Evolutionary conservation across 2,113 vertebrate species (phyloP).

Genomic region (Barnardius zonarius): DNA sequence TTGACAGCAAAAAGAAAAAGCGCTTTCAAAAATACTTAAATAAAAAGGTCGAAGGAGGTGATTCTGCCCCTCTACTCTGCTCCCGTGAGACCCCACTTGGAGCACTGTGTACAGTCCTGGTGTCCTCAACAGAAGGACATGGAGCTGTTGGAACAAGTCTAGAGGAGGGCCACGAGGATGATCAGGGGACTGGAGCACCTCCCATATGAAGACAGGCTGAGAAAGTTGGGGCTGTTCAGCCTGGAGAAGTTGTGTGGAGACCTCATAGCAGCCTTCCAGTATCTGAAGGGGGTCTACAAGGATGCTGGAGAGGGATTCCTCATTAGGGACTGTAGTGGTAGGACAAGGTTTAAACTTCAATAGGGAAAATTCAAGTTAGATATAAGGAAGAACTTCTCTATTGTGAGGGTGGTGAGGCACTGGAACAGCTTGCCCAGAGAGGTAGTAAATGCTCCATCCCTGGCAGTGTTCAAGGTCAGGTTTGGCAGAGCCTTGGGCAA

Average conservation of each 20-base stretch:
- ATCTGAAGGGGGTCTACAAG: not conserved
- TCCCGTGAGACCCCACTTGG: not conserved
- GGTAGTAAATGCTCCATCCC: not conserved
- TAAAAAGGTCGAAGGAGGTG: not conserved
- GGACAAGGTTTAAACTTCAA: not conserved
- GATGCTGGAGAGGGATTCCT: not conserved
- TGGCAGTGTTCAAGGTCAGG: not conserved
- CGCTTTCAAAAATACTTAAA: not conserved
- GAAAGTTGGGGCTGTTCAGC: not conserved
- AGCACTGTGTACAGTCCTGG: not conserved
- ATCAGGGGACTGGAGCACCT: not conserved
- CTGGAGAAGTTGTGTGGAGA: not conserved
- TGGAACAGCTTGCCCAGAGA: not conserved
- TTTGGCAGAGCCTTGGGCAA: not conserved
- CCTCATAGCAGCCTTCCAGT: not conserved
- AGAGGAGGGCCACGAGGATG: not conserved
- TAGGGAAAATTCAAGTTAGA: not conserved
- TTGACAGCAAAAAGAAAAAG: not conserved
- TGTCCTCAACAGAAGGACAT: not conserved
- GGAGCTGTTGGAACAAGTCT: not conserved
- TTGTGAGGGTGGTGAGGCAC: not conserved
- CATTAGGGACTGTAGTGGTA: not conserved
- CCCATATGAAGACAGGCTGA: not conserved
- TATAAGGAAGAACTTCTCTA: not conserved
- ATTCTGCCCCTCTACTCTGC: not conserved